These are phyloP conservation scores for Notodonta ziczac DNA, from an alignment of 2,888 invertebrate species.

Conservation along the genomic window DNA sequence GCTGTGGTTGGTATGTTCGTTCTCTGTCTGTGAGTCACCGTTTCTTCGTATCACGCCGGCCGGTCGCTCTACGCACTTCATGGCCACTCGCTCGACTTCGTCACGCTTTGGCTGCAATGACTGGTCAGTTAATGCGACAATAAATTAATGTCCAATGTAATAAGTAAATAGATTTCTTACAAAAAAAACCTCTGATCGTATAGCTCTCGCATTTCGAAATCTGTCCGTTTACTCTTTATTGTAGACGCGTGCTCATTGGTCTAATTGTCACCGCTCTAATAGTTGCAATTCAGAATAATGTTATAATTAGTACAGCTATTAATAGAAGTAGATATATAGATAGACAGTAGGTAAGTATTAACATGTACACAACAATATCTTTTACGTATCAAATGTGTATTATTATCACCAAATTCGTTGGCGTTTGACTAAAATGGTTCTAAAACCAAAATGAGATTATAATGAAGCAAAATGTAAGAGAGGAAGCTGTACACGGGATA, in stretches of 20 bases:
- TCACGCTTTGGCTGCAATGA: conserved; percentile 80
- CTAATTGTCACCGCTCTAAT: conserved; percentile 20
- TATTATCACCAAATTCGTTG: not conserved
- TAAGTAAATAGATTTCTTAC: conserved; percentile 66
- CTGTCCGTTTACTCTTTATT: conserved; percentile 15
- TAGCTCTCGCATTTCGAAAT: conserved; percentile 50
- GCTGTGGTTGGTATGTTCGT: conserved; percentile 55
- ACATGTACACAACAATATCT: not conserved
- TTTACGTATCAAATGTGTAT: not conserved
- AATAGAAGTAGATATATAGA: not conserved
- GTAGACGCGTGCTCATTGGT: conserved; percentile 23
- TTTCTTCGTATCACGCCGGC: conserved; percentile 75
- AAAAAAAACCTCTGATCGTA: conserved; percentile 43
- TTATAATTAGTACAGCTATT: conserved; percentile 2
- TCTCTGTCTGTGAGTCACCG: conserved; percentile 80
- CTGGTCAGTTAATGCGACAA: conserved; percentile 76
- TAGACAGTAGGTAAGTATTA: not conserved
- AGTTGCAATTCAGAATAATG: conserved; percentile 23
- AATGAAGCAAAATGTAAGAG: not conserved
- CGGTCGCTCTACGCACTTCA: conserved; percentile 81
- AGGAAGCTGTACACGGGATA: not conserved
- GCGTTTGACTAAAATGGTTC: not conserved
- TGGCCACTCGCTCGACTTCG: conserved; percentile 81
- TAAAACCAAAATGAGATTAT: not conserved
- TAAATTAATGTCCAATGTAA: conserved; percentile 75